A percentile compares a stretch with the other conserved stretches of the same genome.
Conservation (phyloP, 2,888 invertebrate species). For the Diachrysia chrysitis region DNA sequence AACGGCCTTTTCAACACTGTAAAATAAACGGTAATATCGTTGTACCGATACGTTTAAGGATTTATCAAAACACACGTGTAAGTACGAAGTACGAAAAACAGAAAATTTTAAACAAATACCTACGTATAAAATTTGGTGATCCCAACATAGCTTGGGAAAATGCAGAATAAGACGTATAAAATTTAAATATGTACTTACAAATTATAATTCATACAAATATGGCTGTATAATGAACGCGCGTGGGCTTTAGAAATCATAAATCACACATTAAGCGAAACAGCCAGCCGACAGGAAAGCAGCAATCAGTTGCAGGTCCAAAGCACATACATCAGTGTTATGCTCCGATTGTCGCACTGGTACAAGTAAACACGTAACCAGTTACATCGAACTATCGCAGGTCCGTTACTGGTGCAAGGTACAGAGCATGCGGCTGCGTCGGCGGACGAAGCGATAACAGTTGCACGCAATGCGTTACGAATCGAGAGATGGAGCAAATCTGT, state of each 20-base stretch:
- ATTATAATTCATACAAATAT: not conserved
- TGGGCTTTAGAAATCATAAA: conserved; percentile 15
- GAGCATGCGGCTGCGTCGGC: conserved; percentile 60
- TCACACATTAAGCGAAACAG: conserved; percentile 17
- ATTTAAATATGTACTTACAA: not conserved
- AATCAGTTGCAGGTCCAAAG: conserved; percentile 28
- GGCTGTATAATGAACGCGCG: not conserved
- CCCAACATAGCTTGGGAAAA: no score
- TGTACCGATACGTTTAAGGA: not conserved
- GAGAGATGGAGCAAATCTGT: conserved; percentile 47
- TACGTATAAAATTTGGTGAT: no score
- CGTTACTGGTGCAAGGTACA: conserved; percentile 35
- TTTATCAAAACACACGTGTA: not conserved
- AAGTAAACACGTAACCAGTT: conserved; percentile 49
- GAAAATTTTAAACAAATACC: no score
- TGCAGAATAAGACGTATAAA: not conserved
- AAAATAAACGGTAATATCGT: not conserved
- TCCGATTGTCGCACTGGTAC: conserved; percentile 49
- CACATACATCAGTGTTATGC: conserved; percentile 49
- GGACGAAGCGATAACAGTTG: conserved; percentile 60
- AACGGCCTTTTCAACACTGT: not conserved
- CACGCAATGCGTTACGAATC: conserved; percentile 59
- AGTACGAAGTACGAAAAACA: no score
- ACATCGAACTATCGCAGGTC: conserved; percentile 38
- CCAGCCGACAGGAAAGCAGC: conserved; percentile 37